These are phyloP conservation scores for Tetranychus piercei DNA, from an alignment of 2,888 invertebrate genomes.

Conservation along the genomic window DNA sequence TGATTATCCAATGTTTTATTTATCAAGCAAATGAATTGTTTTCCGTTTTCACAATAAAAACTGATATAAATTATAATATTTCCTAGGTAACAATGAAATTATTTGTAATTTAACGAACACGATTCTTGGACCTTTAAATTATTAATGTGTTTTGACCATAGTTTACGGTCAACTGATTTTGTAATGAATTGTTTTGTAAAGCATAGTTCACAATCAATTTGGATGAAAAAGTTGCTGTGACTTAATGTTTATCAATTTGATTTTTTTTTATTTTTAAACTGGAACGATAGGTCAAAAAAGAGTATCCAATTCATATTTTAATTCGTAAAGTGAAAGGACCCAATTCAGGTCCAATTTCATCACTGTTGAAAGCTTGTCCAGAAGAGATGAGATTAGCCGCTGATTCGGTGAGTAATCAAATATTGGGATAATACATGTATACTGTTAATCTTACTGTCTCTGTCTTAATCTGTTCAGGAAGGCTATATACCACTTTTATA, in stretches of 20 bases:
- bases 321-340: slow-evolving; percentile 79
- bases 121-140: background rate
- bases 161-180: no score
- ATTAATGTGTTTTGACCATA: slow-evolving; percentile 2
- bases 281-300: slow-evolving; percentile 56
- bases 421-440: slow-evolving; percentile 48
- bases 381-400: slow-evolving; percentile 68
- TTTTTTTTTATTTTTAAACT: background rate
- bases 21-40: no score
- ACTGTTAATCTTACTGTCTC: slow-evolving; percentile 44
- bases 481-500: slow-evolving; percentile 80
- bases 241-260: background rate
- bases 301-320: slow-evolving; percentile 85
- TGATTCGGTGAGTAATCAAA: slow-evolving; percentile 37
- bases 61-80: no score
- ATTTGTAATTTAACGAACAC: no score
- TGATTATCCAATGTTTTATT: no score
- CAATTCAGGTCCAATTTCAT: slow-evolving; percentile 70
- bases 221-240: background rate
- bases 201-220: no score
- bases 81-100: no score
- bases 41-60: no score
- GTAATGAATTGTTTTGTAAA: no score
- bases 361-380: slow-evolving; percentile 65
- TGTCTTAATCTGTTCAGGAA: slow-evolving; percentile 37